phyloP scores from a whole-genome alignment of 2,113 vertebrate species.

The Serinus canaria region DNA sequence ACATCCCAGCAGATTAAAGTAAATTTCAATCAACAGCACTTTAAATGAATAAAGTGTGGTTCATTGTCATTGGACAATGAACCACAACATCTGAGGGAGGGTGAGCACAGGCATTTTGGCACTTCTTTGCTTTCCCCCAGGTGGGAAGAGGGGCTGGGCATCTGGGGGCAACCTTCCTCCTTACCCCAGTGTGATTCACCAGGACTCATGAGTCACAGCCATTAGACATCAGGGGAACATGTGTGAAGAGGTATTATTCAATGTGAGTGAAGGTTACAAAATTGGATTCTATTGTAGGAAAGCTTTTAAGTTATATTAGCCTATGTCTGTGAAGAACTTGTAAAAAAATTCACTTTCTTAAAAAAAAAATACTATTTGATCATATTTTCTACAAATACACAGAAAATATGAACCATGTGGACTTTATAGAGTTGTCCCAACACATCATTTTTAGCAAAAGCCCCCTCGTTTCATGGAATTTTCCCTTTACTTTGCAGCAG shows the following conservation, averaged over 20 bases:
- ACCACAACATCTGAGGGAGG: background rate
- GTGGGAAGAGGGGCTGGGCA: background rate
- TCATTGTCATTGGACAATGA: background rate
- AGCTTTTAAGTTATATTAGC: slow-evolving; percentile 14
- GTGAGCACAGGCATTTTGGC: rapidly evolving
- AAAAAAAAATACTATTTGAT: background rate
- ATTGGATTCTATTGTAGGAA: background rate
- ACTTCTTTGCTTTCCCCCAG: background rate
- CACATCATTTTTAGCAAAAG: background rate
- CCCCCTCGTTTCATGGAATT: background rate
- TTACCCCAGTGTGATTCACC: background rate
- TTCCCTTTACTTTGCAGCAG: background rate
- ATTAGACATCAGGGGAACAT: background rate
- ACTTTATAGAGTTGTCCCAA: background rate
- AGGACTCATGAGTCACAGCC: background rate
- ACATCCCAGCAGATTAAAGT: background rate
- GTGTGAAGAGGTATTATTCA: background rate
- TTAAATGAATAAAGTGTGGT: slow-evolving; percentile 2
- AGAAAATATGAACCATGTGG: background rate
- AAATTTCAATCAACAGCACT: background rate
- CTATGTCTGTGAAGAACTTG: background rate
- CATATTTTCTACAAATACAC: background rate
- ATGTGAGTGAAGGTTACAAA: background rate
- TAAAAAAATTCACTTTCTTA: background rate
- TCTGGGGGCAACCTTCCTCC: background rate